Evolutionary conservation across 2,113 vertebrate species (phyloP), one percentile per base, ranked within the genome.

Genomic region (Phasianus colchicus): DNA sequence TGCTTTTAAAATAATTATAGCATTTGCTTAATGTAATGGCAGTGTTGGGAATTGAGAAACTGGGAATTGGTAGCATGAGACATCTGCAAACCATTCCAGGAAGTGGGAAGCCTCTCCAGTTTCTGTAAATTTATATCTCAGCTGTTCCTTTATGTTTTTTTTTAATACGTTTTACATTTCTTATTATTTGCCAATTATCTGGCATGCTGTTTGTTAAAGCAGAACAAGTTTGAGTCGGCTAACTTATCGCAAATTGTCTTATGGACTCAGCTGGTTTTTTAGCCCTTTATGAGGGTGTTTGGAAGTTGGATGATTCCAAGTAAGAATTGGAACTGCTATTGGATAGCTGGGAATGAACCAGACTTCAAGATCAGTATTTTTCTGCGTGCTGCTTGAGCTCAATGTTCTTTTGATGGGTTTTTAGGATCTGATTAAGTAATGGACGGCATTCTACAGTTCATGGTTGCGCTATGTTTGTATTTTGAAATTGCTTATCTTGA

Each of bases 1-100:
- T 92, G n/a, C 73, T 90, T 92, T 86, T 79, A 89, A 93, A 79
- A 83, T 58, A 88, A 83, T 86, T 92, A 61, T 0, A 48, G 15
- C 83, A 70, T 79, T 93, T 89, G 54, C 36, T 24, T 91, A 92
- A 55, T 81, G 32, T 74, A 91, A 80, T 85, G 63, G 38, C 76
- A 79, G 48, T 77, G 73, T 29, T 91, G 78, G 52, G 78, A 72
- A 54, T 61, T 88, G 72, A 72, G 76, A 74, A 94, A 88, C 71
- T 82, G 72, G 91, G 84, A 80, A 72, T 69, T 84, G 54, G 55
- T 96, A 75, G 27, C 50, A 22, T 61, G 63, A 96, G 65, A 55
- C 21, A 13, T 72, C 83, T 87, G 70, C 91, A 45, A 83, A 72
- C 70, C 66, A 45, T 91, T 91, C 76, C 45, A 71, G 64, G 81